Percentiles rank a stretch among this genome's conserved stretches.
Evolutionary conservation across 1,140 invertebrate genomes (phyloP).

Genomic region (Conus betulinus): DNA sequence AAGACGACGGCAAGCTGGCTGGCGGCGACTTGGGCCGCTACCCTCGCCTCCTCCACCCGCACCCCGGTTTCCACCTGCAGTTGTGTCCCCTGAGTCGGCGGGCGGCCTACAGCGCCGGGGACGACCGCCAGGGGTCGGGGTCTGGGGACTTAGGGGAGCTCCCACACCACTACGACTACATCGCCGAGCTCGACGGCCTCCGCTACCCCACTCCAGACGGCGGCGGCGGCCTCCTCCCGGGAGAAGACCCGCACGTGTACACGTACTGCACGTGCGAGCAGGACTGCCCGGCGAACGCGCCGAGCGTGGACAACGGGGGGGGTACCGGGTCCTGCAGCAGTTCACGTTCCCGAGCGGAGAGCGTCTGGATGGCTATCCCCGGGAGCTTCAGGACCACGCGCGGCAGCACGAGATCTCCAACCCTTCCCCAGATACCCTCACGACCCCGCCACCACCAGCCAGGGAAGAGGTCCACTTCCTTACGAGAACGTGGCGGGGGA

Average conservation of each 20-base stretch:
- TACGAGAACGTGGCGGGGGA: neutral
- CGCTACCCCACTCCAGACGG: neutral
- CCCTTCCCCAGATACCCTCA: neutral
- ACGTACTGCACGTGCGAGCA: neutral
- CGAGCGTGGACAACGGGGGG: neutral
- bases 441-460: neutral
- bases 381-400: neutral
- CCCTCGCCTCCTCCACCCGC: neutral
- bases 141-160: no score
- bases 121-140: neutral
- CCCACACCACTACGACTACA: neutral
- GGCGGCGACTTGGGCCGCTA: neutral
- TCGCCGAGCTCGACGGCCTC: neutral
- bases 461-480: neutral
- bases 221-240: neutral
- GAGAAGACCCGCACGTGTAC: neutral
- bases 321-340: neutral
- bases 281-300: neutral
- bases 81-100: conserved; percentile 31
- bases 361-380: neutral
- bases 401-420: conserved; percentile 13
- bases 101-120: conserved; percentile 16
- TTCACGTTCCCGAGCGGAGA: neutral
- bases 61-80: conserved; percentile 9
- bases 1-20: neutral